These are phyloP conservation scores for Glaucomys volans DNA, from an alignment of 2,113 vertebrate species.

Conservation along the genomic window DNA sequence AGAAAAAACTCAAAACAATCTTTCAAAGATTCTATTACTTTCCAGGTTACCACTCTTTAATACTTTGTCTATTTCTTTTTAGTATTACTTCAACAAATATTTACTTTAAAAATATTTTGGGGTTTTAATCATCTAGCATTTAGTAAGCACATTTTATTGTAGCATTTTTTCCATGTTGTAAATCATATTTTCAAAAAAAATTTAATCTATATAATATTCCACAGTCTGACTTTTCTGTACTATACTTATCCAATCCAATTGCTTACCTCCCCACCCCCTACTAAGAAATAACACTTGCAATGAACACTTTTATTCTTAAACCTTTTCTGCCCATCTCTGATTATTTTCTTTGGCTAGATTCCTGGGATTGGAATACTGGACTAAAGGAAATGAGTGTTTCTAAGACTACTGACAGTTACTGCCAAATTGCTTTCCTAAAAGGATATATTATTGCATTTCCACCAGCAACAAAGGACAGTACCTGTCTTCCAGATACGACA, in stretches of 20 bases:
- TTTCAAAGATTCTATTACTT: not conserved
- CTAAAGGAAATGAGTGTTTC: slow-evolving; percentile 63
- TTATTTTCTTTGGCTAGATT: slow-evolving; percentile 70
- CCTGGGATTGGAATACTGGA: slow-evolving; percentile 64
- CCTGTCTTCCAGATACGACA: slow-evolving; percentile 33
- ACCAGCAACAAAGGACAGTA: slow-evolving; percentile 37
- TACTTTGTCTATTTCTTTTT: not conserved
- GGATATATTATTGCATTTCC: slow-evolving; percentile 66
- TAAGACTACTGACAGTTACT: slow-evolving; percentile 50
- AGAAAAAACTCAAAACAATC: not conserved
- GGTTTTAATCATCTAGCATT: not conserved
- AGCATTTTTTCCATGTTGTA: slow-evolving; percentile 15
- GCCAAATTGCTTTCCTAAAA: slow-evolving; percentile 74
- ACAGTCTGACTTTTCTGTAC: not conserved
- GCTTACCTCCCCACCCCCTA: not conserved
- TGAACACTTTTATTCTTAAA: slow-evolving; percentile 59
- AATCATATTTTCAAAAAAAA: slow-evolving; percentile 3
- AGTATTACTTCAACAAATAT: not conserved
- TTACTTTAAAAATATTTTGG: not conserved
- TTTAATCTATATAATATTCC: not conserved
- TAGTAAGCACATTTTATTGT: not conserved
- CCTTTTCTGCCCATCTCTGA: slow-evolving; percentile 62
- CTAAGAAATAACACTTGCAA: slow-evolving; percentile 57
- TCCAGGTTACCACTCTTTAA: not conserved
- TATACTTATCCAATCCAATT: not conserved